Conservation (phyloP, 2,888 invertebrate species). For the Bhutanitis thaidina region DNA sequence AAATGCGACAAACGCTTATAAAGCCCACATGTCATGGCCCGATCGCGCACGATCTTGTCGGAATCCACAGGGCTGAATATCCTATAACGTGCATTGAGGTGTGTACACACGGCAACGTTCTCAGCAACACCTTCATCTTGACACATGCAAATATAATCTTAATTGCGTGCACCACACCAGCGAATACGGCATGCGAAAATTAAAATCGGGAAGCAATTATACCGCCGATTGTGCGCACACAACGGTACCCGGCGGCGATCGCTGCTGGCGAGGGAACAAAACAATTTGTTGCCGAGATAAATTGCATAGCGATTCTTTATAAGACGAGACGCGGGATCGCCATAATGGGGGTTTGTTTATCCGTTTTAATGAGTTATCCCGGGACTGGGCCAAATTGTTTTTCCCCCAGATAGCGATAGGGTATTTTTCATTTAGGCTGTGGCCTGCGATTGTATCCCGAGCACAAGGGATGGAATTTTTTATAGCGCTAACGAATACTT, state of each 20-base stretch:
- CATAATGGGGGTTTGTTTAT: slow-evolving; percentile 25
- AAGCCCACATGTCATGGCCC: slow-evolving; percentile 30
- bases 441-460: background rate
- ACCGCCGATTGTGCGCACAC: slow-evolving; percentile 1
- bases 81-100: slow-evolving; percentile 37
- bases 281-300: slow-evolving; percentile 29
- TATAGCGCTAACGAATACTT: too few species aligned
- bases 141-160: background rate
- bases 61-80: slow-evolving; percentile 47
- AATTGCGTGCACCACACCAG: background rate
- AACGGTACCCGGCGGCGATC: slow-evolving; percentile 25
- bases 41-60: slow-evolving; percentile 47
- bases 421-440: slow-evolving; percentile 4
- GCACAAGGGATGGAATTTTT: too few species aligned
- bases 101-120: slow-evolving; percentile 17
- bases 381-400: slow-evolving; percentile 11
- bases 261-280: slow-evolving; percentile 24
- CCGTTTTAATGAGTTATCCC: slow-evolving; percentile 21
- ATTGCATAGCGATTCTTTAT: slow-evolving; percentile 27
- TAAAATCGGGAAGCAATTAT: slow-evolving; percentile 12
- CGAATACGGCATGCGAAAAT: background rate
- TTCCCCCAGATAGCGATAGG: background rate
- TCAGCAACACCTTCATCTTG: background rate
- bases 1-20: slow-evolving; percentile 41
- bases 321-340: slow-evolving; percentile 20